A percentile compares a stretch with the other conserved stretches of the same genome.
Evolutionary conservation across 2,797 vertebrate genomes (phyloP).

Genomic region (Eulemur albifrons): DNA sequence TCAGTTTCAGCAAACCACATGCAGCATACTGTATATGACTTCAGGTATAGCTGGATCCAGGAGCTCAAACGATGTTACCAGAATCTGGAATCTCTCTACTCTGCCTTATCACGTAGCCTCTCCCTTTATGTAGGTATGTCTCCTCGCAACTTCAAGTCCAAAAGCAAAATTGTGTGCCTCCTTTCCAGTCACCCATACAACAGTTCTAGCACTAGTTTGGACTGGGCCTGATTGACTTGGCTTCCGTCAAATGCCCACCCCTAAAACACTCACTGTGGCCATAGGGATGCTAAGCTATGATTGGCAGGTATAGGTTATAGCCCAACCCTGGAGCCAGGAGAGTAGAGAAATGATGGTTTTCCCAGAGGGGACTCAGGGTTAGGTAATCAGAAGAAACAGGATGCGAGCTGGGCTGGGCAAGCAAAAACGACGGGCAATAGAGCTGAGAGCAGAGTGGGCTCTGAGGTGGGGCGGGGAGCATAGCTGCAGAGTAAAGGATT

Average conservation of each 20-base stretch:
- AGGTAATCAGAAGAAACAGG: background rate
- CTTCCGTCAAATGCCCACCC: background rate
- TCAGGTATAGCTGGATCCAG: background rate
- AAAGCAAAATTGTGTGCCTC: background rate
- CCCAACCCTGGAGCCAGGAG: background rate
- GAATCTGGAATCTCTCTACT: background rate
- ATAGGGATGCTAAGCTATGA: background rate
- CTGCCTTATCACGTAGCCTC: background rate
- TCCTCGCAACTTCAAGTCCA: background rate
- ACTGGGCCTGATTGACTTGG: background rate
- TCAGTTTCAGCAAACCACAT: background rate
- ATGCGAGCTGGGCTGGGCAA: no score
- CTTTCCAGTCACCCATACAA: background rate
- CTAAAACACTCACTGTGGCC: background rate
- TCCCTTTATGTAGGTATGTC: background rate
- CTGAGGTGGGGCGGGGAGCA: background rate
- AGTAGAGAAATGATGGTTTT: background rate
- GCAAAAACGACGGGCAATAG: background rate
- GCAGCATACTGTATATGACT: background rate
- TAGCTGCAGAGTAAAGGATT: background rate
- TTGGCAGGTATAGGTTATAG: background rate
- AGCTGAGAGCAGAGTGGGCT: background rate
- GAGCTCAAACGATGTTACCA: background rate
- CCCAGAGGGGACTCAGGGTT: background rate
- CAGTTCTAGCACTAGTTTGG: background rate